Evolutionary conservation across 35 echinoderm and acorn worm genomes (phyloP), one percentile per base, ranked within the genome.

Genomic region (Heliocidaris tuberculata): DNA sequence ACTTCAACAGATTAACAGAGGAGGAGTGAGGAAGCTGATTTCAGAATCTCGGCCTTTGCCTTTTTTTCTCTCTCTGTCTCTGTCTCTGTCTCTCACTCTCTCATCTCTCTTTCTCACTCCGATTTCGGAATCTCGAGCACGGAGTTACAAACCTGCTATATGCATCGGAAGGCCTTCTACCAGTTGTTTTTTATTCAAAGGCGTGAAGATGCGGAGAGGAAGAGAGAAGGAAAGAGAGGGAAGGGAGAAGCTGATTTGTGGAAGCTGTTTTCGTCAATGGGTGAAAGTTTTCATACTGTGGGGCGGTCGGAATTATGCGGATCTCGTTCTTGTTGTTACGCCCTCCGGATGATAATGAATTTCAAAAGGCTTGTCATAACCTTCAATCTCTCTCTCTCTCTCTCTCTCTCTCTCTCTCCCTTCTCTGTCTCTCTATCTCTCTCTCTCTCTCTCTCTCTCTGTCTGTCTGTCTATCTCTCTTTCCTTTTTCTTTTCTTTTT

Each of bases 231-330:
- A 88, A 6, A 13, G 86, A 88, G 47, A 88, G 31, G 27, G 31
- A 88, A 30, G 87, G 35, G 11, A 48, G 87, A 89, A 89, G 87
- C 15, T 89, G 87, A 89, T 89, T 89, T 89, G 87, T 47, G 17
- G 47, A 89, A 47, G 87, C 87, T 89, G 31, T 48, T 89, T 32
- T 89, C 47, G 87, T 93, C 48, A 32, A 93, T 48, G 29, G 91
- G 30, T 13, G 91, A 93, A 93, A 93, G 91, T 93, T 93, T 93
- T 93, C 91, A 30, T 93, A 93, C 91, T 93, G 48, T 59, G 91
- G 91, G 91, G 91, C 91, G 91, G 31, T 93, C 48, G 31, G 91
- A 93, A 59, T 31, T 93, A 59, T 93, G 91, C 91, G 31, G 87
- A 42, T 32, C 87, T 24, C 31, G 2, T 24, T 32, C 16, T 42